Conservation (phyloP, 1,140 invertebrate genomes). For the Cryptotermes secundus region DNA sequence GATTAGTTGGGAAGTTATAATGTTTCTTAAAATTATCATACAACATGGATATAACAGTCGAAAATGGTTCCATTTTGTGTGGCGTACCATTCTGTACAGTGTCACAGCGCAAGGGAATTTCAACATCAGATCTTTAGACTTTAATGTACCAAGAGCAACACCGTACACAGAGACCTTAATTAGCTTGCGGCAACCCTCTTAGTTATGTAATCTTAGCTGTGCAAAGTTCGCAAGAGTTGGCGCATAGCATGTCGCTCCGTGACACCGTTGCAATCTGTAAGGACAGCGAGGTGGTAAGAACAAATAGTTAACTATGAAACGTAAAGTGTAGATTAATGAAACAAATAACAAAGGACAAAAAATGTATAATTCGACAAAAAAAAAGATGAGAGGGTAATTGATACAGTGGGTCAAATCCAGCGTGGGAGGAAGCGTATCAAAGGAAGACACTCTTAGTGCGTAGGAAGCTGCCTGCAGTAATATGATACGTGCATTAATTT, state of each 20-base stretch:
- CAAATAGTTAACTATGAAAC: background rate
- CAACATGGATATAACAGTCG: background rate
- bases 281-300: background rate
- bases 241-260: background rate
- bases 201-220: slow-evolving; percentile 6
- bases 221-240: background rate
- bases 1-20: no score
- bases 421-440: background rate
- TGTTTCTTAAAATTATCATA: no score
- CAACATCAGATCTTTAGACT: background rate
- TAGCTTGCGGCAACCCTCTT: slow-evolving; percentile 6
- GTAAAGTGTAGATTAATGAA: background rate
- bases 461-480: background rate
- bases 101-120: background rate
- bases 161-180: background rate
- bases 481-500: background rate
- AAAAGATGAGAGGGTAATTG: background rate
- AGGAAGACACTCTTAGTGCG: background rate
- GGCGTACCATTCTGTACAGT: background rate
- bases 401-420: background rate
- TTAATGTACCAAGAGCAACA: background rate
- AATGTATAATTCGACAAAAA: background rate
- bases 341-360: background rate
- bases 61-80: background rate
- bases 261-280: background rate